These are phyloP conservation scores for Hylomyscus alleni DNA, from an alignment of 2,797 vertebrate species.

Conservation along the genomic window DNA sequence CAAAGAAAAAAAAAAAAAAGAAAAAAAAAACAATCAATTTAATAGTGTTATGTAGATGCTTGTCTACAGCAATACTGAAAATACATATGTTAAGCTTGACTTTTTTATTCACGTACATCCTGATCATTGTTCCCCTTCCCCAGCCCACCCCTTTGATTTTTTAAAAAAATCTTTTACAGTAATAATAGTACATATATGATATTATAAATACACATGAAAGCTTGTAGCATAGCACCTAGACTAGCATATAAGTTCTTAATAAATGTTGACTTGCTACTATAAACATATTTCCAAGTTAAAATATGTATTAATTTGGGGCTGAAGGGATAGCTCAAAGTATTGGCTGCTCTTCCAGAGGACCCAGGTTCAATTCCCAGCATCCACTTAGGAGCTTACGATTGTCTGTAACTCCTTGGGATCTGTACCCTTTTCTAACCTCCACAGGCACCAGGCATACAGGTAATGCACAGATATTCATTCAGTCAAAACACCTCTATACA, in stretches of 20 bases:
- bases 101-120: background rate
- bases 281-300: constrained; percentile 61
- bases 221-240: background rate
- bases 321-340: background rate
- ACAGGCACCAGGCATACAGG: background rate
- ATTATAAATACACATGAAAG: constrained; percentile 56
- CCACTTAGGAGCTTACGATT: background rate
- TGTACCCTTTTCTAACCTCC: background rate
- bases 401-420: background rate
- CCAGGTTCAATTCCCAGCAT: background rate
- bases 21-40: too few relatives aligned
- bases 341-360: background rate
- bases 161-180: constrained; percentile 1
- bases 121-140: background rate
- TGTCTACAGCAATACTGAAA: too few relatives aligned
- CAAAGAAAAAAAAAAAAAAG: too few relatives aligned
- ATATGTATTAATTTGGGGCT: background rate
- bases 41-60: too few relatives aligned
- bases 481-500: background rate
- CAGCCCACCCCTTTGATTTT: background rate
- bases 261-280: constrained; percentile 17
- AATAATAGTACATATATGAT: background rate
- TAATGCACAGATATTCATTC: background rate
- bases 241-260: background rate
- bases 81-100: too few relatives aligned